phyloP scores from a whole-genome alignment of 1,140 invertebrate species.

The Holcopasites calliopsidis region DNA sequence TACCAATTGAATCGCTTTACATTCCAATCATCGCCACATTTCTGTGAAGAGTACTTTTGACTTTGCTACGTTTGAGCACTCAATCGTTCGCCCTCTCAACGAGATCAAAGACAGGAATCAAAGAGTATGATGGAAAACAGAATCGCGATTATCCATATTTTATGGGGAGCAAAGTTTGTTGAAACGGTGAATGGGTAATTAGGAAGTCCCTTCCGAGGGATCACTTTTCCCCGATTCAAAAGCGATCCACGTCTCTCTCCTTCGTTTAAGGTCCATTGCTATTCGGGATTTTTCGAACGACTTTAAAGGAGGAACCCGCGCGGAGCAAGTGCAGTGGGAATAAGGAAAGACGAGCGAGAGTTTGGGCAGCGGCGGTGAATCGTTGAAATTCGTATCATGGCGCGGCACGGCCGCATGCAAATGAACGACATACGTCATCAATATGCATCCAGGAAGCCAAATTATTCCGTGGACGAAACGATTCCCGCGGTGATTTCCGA shows the following conservation, averaged over 20 bases:
- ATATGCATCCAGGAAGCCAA: conserved; percentile 45
- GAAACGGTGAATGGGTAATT: background rate
- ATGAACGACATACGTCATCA: conserved; percentile 46
- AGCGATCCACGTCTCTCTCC: background rate
- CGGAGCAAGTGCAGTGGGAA: background rate
- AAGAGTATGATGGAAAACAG: background rate
- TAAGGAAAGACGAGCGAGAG: background rate
- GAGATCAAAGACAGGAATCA: background rate
- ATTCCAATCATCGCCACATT: too few species aligned
- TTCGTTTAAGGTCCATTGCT: conserved; percentile 1
- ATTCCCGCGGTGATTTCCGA: conserved; percentile 5
- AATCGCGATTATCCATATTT: background rate
- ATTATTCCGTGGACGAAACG: conserved; percentile 48
- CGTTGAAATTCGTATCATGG: conserved; percentile 15
- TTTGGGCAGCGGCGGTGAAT: background rate
- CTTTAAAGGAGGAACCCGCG: too few species aligned
- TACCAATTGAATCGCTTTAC: too few species aligned
- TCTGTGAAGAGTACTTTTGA: background rate
- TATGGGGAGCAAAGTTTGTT: background rate
- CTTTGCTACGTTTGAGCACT: background rate
- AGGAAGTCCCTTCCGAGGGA: background rate
- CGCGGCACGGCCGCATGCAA: conserved; percentile 24
- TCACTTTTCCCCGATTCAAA: background rate
- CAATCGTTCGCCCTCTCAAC: background rate
- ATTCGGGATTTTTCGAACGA: conserved; percentile 11